These are phyloP conservation scores for Caenorhabditis remanei DNA, from an alignment of 1,140 invertebrate species.

Conservation along the genomic window DNA sequence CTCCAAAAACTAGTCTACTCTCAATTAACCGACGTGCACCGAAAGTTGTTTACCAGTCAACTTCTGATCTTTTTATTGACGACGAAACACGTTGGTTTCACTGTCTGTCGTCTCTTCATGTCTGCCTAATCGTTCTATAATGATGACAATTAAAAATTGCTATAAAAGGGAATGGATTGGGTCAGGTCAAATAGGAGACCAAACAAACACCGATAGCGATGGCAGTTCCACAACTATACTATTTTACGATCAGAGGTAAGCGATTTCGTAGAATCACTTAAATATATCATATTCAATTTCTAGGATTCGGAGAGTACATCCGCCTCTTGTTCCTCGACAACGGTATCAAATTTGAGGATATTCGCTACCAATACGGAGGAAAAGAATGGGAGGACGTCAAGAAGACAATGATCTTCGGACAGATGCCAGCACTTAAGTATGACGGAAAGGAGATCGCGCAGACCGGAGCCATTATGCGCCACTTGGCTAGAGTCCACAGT, in stretches of 20 bases:
- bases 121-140: not conserved
- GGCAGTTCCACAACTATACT: conserved; percentile 79
- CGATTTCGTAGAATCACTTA: conserved; percentile 63
- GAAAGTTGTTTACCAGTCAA: not conserved
- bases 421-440: conserved; percentile 73
- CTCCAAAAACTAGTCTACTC: too few relatives aligned
- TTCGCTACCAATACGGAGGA: conserved; percentile 79
- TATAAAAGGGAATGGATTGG: not conserved
- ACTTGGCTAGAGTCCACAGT: conserved; percentile 77
- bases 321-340: conserved; percentile 84
- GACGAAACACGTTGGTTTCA: not conserved
- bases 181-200: not conserved
- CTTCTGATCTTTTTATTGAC: not conserved
- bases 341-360: conserved; percentile 84
- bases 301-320: conserved; percentile 83
- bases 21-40: too few relatives aligned
- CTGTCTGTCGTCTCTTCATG: too few relatives aligned
- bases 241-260: conserved; percentile 83
- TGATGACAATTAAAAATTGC: not conserved
- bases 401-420: conserved; percentile 79
- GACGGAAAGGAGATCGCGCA: conserved; percentile 73
- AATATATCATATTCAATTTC: not conserved
- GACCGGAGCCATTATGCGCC: conserved; percentile 77
- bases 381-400: conserved; percentile 80
- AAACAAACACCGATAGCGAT: not conserved